Percentiles rank a stretch among this genome's conserved stretches.
phyloP scores from a whole-genome alignment of 2,888 invertebrate species.

The Graphium colonna region DNA sequence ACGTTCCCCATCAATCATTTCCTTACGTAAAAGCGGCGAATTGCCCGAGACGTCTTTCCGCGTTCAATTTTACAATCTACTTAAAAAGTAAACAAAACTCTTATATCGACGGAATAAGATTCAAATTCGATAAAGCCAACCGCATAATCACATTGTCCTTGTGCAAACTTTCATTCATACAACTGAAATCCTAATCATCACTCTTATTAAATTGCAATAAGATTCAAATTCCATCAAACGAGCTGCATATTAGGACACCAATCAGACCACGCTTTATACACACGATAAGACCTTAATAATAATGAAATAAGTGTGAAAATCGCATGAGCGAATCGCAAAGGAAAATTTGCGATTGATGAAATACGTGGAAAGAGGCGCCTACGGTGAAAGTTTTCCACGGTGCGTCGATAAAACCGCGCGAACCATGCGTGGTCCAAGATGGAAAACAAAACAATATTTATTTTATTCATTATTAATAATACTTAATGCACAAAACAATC shows the following conservation, averaged over 20 bases:
- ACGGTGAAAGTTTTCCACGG: constrained; percentile 43
- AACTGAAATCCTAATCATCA: not conserved
- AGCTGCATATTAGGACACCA: not conserved
- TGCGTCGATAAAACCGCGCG: constrained; percentile 36
- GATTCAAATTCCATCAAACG: constrained; percentile 10
- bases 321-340: not conserved
- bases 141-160: not conserved
- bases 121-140: not conserved
- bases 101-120: constrained; percentile 12
- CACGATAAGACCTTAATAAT: not conserved
- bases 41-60: no score
- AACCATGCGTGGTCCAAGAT: constrained; percentile 26
- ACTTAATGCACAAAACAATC: not conserved
- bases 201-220: not conserved
- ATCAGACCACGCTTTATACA: not conserved
- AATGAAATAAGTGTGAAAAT: constrained; percentile 1
- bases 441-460: not conserved
- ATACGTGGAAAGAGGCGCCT: constrained; percentile 39
- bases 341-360: constrained; percentile 24
- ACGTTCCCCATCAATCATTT: constrained; percentile 9
- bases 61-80: not conserved
- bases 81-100: not conserved
- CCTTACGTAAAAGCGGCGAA: constrained; percentile 10
- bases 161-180: not conserved
- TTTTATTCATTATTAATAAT: not conserved